These are phyloP conservation scores for Porites divaricata DNA, from an alignment of 92 coral and sea anemone genomes.

Conservation along the genomic window DNA sequence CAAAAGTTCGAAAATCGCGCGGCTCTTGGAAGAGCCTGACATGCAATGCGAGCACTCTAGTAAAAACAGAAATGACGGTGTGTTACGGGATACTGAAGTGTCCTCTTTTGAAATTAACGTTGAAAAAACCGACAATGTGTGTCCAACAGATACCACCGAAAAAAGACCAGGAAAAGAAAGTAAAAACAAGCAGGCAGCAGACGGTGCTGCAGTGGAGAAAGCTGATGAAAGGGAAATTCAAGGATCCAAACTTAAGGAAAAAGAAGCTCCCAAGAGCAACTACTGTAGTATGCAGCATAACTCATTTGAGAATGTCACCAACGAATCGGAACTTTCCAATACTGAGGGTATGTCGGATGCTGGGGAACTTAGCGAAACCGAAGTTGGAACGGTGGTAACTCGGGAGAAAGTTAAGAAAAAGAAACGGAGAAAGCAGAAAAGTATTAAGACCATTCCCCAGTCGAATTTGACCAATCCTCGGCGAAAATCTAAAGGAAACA, in stretches of 20 bases:
- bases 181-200: not conserved
- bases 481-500: constrained; percentile 62
- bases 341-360: constrained; percentile 92
- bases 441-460: constrained; percentile 52
- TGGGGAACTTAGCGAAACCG: constrained; percentile 83
- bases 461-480: constrained; percentile 45
- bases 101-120: constrained; percentile 6
- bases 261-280: constrained; percentile 5
- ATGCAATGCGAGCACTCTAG: constrained; percentile 96
- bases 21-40: constrained; percentile 81
- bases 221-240: constrained; percentile 53
- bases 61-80: constrained; percentile 48
- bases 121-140: not conserved
- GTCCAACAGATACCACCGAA: not conserved
- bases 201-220: constrained; percentile 26
- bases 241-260: constrained; percentile 20
- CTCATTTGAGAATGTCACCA: constrained; percentile 27
- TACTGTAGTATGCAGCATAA: constrained; percentile 19
- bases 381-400: constrained; percentile 46
- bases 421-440: constrained; percentile 71
- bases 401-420: constrained; percentile 78
- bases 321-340: constrained; percentile 83
- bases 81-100: constrained; percentile 10
- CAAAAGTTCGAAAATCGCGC: constrained; percentile 71
- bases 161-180: constrained; percentile 3